These are phyloP conservation scores for Tragelaphus imberbis DNA, from an alignment of 2,113 vertebrate species.

Conservation along the genomic window DNA sequence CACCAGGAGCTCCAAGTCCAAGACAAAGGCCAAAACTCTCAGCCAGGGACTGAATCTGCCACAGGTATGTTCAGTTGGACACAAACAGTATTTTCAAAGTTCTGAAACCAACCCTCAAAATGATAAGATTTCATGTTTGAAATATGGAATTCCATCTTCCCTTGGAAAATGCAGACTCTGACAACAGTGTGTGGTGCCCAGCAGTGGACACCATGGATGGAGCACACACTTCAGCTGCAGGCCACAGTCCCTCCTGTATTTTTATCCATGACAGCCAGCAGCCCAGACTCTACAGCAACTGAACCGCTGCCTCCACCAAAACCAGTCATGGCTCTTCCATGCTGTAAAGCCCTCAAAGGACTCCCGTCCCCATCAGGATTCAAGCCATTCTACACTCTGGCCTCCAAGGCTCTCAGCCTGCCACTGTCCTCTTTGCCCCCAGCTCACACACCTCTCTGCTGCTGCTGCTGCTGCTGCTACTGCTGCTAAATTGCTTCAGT, in stretches of 20 bases:
- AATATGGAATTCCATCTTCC: neutral
- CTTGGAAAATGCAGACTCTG: neutral
- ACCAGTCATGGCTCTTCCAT: fast-evolving
- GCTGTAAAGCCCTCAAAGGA: neutral
- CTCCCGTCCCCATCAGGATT: fast-evolving
- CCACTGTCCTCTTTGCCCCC: neutral
- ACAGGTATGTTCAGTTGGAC: neutral
- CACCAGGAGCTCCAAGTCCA: neutral
- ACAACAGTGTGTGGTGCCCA: neutral
- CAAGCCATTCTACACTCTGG: neutral
- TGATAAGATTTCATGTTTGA: neutral
- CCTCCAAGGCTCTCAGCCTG: neutral
- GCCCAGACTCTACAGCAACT: neutral
- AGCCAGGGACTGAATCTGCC: neutral
- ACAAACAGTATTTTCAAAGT: neutral
- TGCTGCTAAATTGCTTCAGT: too few species aligned
- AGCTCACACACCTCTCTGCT: neutral
- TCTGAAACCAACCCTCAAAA: neutral
- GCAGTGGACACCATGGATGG: fast-evolving
- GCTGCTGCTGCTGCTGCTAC: too few species aligned
- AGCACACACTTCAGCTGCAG: fast-evolving
- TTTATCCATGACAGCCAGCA: neutral
- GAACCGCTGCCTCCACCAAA: neutral
- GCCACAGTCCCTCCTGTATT: neutral
- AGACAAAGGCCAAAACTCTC: neutral